A percentile compares a stretch with the other conserved stretches of the same genome.
Conservation (phyloP, 2,888 invertebrate species). For the Exocentrus adspersus region DNA sequence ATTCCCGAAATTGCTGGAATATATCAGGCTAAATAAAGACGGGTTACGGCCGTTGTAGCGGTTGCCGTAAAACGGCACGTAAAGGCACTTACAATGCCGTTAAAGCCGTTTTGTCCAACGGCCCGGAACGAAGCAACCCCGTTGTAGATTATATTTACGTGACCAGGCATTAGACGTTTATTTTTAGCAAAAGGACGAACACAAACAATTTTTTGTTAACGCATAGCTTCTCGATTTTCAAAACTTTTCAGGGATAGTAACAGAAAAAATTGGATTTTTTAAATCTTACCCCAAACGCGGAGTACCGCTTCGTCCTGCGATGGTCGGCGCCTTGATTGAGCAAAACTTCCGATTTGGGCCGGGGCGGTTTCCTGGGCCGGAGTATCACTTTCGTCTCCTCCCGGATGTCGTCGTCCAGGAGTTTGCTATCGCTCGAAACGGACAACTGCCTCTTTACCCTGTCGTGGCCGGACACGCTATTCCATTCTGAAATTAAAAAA, state of each 20-base stretch:
- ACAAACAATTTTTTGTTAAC: too few species aligned
- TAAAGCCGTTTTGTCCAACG: slow-evolving; percentile 28
- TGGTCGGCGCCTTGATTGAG: slow-evolving; percentile 76
- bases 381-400: slow-evolving; percentile 90
- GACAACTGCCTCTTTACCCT: slow-evolving; percentile 89
- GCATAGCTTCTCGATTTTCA: too few species aligned
- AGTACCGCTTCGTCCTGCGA: slow-evolving; percentile 91
- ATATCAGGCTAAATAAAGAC: slow-evolving; percentile 1
- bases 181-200: too few species aligned
- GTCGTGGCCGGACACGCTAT: slow-evolving; percentile 80
- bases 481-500: slow-evolving; percentile 73
- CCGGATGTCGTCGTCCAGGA: slow-evolving; percentile 88
- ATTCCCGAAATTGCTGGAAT: neutral
- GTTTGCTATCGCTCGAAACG: slow-evolving; percentile 91
- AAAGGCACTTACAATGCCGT: slow-evolving; percentile 27
- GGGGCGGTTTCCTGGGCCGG: slow-evolving; percentile 89
- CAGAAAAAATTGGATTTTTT: too few species aligned
- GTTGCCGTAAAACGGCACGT: slow-evolving; percentile 12
- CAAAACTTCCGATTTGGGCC: slow-evolving; percentile 96
- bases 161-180: too few species aligned
- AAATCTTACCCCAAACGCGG: slow-evolving; percentile 97
- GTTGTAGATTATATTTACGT: slow-evolving; percentile 30
- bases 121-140: slow-evolving; percentile 27
- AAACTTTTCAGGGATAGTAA: too few species aligned
- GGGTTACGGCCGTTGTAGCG: neutral